Percentiles rank a stretch among this genome's conserved stretches.
These are phyloP conservation scores for Lethocerus indicus DNA, from an alignment of 1,140 invertebrate species.

Conservation along the genomic window DNA sequence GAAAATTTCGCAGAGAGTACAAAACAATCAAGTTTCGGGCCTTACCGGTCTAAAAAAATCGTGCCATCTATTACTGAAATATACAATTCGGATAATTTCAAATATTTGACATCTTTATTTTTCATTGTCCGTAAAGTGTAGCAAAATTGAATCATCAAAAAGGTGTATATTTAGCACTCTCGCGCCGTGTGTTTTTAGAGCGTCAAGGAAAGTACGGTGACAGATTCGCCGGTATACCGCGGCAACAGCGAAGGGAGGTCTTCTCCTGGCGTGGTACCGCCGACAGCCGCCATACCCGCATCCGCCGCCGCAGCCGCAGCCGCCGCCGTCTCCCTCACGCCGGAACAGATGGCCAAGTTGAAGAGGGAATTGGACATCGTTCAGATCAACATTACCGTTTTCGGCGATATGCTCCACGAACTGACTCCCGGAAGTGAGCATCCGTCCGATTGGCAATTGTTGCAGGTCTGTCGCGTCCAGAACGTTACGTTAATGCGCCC, in stretches of 20 bases:
- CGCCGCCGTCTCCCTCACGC: slow-evolving; percentile 30
- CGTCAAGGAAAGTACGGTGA: background rate
- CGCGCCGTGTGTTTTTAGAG: background rate
- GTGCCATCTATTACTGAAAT: too few relatives aligned
- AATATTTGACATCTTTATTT: too few relatives aligned
- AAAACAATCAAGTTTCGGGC: too few relatives aligned
- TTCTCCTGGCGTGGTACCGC: slow-evolving; percentile 6
- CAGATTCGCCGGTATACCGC: background rate
- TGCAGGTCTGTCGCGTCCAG: slow-evolving; percentile 26
- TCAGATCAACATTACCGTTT: slow-evolving; percentile 81
- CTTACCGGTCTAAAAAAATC: too few relatives aligned
- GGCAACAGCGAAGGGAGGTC: too few relatives aligned
- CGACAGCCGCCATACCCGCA: background rate
- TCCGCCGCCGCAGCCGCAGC: slow-evolving; percentile 13
- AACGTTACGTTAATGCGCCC: background rate
- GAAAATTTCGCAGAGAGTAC: too few relatives aligned
- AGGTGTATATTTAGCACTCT: background rate
- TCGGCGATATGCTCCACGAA: slow-evolving; percentile 88
- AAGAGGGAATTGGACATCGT: slow-evolving; percentile 84
- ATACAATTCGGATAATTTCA: too few relatives aligned
- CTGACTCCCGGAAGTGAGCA: slow-evolving; percentile 55
- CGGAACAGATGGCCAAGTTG: slow-evolving; percentile 78
- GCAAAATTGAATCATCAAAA: background rate
- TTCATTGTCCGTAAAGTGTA: too few relatives aligned
- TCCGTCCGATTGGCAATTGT: slow-evolving; percentile 35